Base-by-base conservation (phyloP, 2,888 invertebrate genomes). In the Callimorpha dominula region DNA sequence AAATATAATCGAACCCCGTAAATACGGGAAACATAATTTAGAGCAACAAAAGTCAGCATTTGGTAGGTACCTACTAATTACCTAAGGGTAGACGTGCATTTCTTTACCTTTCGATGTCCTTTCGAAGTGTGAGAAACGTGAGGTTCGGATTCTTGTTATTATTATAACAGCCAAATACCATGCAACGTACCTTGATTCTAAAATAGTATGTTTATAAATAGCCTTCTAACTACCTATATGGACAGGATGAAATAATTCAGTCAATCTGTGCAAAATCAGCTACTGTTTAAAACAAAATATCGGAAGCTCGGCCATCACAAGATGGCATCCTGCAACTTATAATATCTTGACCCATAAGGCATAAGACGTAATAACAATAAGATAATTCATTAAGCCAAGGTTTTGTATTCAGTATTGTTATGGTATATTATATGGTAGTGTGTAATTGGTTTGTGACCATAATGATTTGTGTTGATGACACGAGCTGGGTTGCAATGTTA, bases 331-430 rank as follows among this genome's bases (percentile, higher is more conserved):
- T 85, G 82, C 86, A 88, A 81, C 78, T 85, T 83, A 85, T 83
- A 78, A 80, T 82, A 84, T 88, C 86, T 87, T 87, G 88, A 87
- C 91, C 90, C 87, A 92, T 89, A 92, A 91, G 93, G 93, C 90
- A 86, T 87, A 88, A 86, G 89, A 90, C 86, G 83, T 83, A 83
- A 83, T 85, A 87, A 94, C 94, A 94, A 94, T 94, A 85, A 88
- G 91, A 91, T 92, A 92, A 93, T 93, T 91, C 89, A 92, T 92
- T 90, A 89, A 86, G 71, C 82, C 91, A 93, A 94, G 94, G 94
- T 79, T 87, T 72, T 93, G 91, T 91, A 73, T 82, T 86, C 84
- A 81, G 85, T 81, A 91, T 57, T 79, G 77, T 80, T 65, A 62
- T 71, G 78, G 78, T 79, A 77, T 78, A 78, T 72, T 74, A 76